phyloP scores from a whole-genome alignment of 2,113 vertebrate genomes.

The Motacilla tschutschensis region DNA sequence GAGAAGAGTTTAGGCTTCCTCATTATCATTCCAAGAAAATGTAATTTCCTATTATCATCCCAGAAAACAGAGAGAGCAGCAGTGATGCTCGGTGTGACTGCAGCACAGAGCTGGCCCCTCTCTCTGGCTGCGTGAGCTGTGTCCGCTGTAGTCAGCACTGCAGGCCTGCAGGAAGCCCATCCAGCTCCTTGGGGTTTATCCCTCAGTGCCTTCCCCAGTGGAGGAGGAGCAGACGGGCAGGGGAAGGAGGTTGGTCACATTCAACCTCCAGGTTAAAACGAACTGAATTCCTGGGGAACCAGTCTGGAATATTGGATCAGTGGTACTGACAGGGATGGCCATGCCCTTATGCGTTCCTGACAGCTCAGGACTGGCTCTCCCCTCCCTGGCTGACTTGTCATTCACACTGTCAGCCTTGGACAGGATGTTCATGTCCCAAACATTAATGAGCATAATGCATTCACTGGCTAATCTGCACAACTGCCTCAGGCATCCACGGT shows the following conservation, averaged over 20 bases:
- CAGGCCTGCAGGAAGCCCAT: background rate
- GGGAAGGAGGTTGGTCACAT: background rate
- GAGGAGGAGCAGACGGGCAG: background rate
- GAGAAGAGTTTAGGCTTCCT: background rate
- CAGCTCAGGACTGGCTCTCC: background rate
- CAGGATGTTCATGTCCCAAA: background rate
- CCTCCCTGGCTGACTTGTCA: background rate
- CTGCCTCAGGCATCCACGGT: background rate
- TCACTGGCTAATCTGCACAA: background rate
- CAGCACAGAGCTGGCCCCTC: background rate
- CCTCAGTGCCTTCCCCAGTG: fast-evolving
- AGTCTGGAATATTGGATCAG: background rate
- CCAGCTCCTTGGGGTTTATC: background rate
- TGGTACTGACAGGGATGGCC: background rate
- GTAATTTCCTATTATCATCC: background rate
- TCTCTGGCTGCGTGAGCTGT: background rate
- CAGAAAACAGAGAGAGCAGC: background rate
- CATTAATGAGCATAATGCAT: background rate
- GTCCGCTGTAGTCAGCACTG: background rate
- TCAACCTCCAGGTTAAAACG: background rate
- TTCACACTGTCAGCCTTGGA: background rate
- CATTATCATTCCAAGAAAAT: background rate
- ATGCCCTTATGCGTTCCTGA: fast-evolving
- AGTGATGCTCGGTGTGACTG: fast-evolving
- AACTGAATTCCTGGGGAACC: background rate